Conservation (phyloP, 2,888 invertebrate genomes). For the Shargacucullia verbasci region DNA sequence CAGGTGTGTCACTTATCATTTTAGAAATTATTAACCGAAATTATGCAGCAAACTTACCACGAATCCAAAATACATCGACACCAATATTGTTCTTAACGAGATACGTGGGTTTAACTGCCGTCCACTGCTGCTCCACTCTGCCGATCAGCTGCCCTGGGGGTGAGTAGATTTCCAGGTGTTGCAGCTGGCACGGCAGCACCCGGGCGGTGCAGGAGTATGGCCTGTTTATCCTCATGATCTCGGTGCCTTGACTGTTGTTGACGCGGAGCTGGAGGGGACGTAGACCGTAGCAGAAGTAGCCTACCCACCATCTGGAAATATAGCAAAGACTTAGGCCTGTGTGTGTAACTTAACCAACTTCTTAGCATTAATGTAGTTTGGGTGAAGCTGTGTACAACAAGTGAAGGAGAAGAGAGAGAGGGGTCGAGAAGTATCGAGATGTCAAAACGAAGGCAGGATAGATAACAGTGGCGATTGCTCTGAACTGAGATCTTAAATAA, state of each 20-base stretch:
- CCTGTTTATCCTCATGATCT: conserved; percentile 93
- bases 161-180: conserved; percentile 92
- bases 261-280: conserved; percentile 78
- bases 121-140: conserved; percentile 92
- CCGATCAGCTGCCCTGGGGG: conserved; percentile 92
- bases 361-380: no score
- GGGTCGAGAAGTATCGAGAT: no score
- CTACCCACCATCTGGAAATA: conserved; percentile 77
- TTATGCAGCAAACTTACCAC: conserved; percentile 82
- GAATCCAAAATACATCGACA: conserved; percentile 92
- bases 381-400: no score
- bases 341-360: no score
- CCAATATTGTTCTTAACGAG: conserved; percentile 92
- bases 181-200: conserved; percentile 94
- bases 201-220: conserved; percentile 94
- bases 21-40: no score
- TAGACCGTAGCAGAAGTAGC: conserved; percentile 80
- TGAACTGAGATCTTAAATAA: no score
- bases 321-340: no score
- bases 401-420: no score
- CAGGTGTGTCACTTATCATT: no score
- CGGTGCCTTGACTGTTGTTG: conserved; percentile 65
- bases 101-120: conserved; percentile 91
- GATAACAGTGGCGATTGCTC: no score
- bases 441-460: no score